phyloP scores from a whole-genome alignment of 2,113 vertebrate species.

The Pachyramphus minor region DNA sequence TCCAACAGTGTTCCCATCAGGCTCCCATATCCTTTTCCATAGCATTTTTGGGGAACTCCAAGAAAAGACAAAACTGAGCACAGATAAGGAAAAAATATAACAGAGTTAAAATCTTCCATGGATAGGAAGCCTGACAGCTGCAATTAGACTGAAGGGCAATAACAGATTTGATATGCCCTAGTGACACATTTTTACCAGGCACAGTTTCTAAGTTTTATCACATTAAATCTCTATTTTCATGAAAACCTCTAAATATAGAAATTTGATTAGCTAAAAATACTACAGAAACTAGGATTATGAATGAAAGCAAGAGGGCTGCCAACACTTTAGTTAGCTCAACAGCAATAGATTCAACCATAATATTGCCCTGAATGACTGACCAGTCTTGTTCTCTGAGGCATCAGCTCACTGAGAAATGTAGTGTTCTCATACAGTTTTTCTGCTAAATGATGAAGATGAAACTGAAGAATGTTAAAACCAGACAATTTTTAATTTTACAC shows the following conservation, averaged over 20 bases:
- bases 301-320: not conserved
- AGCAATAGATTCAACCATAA: not conserved
- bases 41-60: not conserved
- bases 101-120: not conserved
- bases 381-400: not conserved
- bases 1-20: not conserved
- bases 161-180: not conserved
- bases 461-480: not conserved
- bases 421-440: not conserved
- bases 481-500: not conserved
- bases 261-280: conserved; percentile 7
- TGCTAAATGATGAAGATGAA: not conserved
- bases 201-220: not conserved
- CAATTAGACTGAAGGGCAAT: not conserved
- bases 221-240: not conserved
- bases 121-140: not conserved
- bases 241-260: not conserved
- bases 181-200: not conserved
- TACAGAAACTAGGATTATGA: not conserved
- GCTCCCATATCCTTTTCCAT: not conserved
- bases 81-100: not conserved
- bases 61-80: not conserved
- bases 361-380: not conserved
- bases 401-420: not conserved
- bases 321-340: not conserved